Percentiles rank a stretch among this genome's conserved stretches.
phyloP scores from a whole-genome alignment of 2,113 vertebrate species.

The Cynopterus brachyotis region DNA sequence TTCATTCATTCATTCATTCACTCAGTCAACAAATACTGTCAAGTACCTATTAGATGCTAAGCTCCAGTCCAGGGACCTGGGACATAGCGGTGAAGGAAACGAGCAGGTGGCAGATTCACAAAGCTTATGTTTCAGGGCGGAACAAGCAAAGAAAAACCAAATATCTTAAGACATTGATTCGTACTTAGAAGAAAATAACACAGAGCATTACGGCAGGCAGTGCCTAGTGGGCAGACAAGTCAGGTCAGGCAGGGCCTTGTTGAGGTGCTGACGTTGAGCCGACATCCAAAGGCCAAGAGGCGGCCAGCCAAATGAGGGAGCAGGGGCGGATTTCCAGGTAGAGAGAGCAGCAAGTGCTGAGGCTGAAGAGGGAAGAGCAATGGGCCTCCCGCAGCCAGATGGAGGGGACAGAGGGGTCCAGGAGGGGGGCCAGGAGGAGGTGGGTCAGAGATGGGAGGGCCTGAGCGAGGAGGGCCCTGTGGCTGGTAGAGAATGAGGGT shows the following conservation, averaged over 20 bases:
- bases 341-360: background rate
- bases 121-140: background rate
- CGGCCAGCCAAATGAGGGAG: background rate
- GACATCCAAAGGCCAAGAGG: background rate
- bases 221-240: background rate
- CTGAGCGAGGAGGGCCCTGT: background rate
- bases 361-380: too few species aligned
- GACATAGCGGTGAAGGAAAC: background rate
- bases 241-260: background rate
- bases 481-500: background rate
- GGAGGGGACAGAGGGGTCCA: background rate
- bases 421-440: background rate
- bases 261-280: background rate
- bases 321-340: background rate
- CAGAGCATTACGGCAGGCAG: background rate
- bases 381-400: background rate
- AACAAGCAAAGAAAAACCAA: background rate
- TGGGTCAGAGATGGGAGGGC: background rate
- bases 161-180: too few species aligned
- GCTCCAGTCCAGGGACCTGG: background rate
- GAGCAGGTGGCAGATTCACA: background rate
- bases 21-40: background rate
- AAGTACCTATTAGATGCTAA: background rate
- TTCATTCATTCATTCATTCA: background rate
- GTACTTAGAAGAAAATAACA: background rate